Evolutionary conservation across 1,140 invertebrate genomes (phyloP), one percentile per base, ranked within the genome.

Genomic region (Papilio polytes): DNA sequence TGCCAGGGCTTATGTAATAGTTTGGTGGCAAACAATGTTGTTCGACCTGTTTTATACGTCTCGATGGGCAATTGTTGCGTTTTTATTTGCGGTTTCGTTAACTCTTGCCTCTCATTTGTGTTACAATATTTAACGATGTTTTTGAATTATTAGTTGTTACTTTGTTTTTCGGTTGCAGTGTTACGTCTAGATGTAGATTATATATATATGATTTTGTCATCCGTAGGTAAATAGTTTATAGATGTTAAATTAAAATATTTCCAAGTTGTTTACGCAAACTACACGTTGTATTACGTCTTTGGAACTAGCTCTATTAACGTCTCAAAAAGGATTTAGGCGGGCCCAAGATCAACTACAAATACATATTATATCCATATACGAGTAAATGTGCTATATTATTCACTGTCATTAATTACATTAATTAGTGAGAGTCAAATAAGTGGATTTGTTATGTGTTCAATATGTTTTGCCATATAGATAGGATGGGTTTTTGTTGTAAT

Each of bases 31-130:
- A n/a, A 26, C 22, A 18, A 9, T 31, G 12, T 10, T 70, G 15
- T 22, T 36, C 66, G 66, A 70, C 66, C 66, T 36, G 72, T 46
- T 74, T 74, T 74, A 74, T 18, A 46, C 72, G 36, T 20, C 26
- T 31, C 36, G 41, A 44, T 46, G 72, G 72, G 36, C 72, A 20
- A 74, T 74, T 74, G 72, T 74, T 73, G 36, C 41, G 36, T 73
- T 74, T 41, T 72, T 44, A n/a, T n/a, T 74, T 74, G 72, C 72
- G 41, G 72, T 44, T 74, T 74, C 10, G 63, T 74, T 74, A 20
- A 74, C 44, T 46, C 8, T 46, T 74, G 72, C 72, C 8, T 46
- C 20, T 46, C 63, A 66, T 66, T 66, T 36, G 26, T 18, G 63
- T 31, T 66, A 66, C 22, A 66, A 66, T 13, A 15, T 66, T 66